Base-by-base conservation (phyloP, 2,113 vertebrate species). In the Trochalopteron elliotii region DNA sequence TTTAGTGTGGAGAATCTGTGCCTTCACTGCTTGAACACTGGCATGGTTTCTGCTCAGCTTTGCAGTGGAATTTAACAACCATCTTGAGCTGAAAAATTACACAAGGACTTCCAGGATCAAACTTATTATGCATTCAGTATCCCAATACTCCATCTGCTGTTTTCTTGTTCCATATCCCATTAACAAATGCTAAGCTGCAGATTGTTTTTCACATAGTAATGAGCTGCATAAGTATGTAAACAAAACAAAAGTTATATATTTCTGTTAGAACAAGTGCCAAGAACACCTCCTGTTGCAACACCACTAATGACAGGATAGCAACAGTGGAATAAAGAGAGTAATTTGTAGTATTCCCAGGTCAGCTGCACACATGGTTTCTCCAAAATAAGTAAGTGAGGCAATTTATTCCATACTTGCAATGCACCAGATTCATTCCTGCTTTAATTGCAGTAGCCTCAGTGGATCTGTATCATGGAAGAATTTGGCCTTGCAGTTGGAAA, bases 161-260 rank as follows among this genome's bases (percentile, higher is more conserved):
- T 97, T 92, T 96, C 94, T 87, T 84, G n/a, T 95, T 96, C 83
- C 53, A 21, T 79, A 82, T 65, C 76, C 92, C 80, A 90, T 96
- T 95, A 95, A 92, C 79, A 93, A 96, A 93, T 90, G 61, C 90
- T 94, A 96, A 93, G 61, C 88, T 96, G 90, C 90, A 96, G 92
- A 96, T 92, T 96, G 96, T 96, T 96, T 97, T 95, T 84, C 90
- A 92, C 92, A 90, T 94, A 95, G 65, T 89, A 93, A 97, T 94
- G 93, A 97, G 92, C 65, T 79, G 45, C 64, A 69, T 92, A 96
- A 96, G 45, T 92, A 94, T 90, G 83, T 94, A 97, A 97, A 94
- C 90, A 92, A 94, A 96, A 93, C 60, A 94, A 89, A 96, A 96
- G 76, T 95, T 94, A 94, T 84, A 65, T 67, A 76, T 93, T 93